Percentiles rank a stretch among this genome's conserved stretches.
Evolutionary conservation across 2,888 invertebrate species (phyloP).

Genomic region (Sesia apiformis): DNA sequence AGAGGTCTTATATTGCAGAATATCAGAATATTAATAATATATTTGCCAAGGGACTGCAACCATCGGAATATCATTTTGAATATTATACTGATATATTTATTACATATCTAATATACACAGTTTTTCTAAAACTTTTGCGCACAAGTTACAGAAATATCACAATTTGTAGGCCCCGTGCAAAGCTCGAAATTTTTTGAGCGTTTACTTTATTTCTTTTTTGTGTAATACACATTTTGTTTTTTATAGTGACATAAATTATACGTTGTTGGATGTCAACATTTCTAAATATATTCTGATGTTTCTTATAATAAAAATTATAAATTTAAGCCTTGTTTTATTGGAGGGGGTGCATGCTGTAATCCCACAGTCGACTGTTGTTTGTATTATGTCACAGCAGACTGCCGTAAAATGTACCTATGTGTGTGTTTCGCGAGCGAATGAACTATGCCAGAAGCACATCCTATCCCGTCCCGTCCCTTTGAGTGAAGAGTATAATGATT

Average conservation of each 20-base stretch:
- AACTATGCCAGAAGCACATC: too few relatives aligned
- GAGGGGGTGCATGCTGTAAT: too few relatives aligned
- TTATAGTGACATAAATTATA: constrained; percentile 24
- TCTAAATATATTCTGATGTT: constrained; percentile 71
- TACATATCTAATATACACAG: constrained; percentile 53
- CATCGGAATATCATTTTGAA: constrained; percentile 47
- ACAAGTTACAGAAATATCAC: constrained; percentile 29
- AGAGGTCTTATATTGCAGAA: too few relatives aligned
- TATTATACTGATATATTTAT: constrained; percentile 15
- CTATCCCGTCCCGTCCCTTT: too few relatives aligned
- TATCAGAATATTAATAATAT: too few relatives aligned
- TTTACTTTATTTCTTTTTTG: constrained; percentile 6
- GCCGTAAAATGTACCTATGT: too few relatives aligned
- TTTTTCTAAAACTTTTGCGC: constrained; percentile 47
- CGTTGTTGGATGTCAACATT: constrained; percentile 54
- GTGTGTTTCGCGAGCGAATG: too few relatives aligned
- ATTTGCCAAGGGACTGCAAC: constrained; percentile 28
- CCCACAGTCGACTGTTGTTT: too few relatives aligned
- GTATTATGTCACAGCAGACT: too few relatives aligned
- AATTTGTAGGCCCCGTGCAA: constrained; percentile 23
- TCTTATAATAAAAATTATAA: constrained; percentile 27
- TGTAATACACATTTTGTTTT: neutral
- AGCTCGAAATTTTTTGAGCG: constrained; percentile 17
- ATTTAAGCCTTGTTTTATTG: constrained; percentile 19
- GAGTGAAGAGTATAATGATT: too few relatives aligned